Conservation (phyloP, 2,113 vertebrate species). For the Brevimyrus niger region DNA sequence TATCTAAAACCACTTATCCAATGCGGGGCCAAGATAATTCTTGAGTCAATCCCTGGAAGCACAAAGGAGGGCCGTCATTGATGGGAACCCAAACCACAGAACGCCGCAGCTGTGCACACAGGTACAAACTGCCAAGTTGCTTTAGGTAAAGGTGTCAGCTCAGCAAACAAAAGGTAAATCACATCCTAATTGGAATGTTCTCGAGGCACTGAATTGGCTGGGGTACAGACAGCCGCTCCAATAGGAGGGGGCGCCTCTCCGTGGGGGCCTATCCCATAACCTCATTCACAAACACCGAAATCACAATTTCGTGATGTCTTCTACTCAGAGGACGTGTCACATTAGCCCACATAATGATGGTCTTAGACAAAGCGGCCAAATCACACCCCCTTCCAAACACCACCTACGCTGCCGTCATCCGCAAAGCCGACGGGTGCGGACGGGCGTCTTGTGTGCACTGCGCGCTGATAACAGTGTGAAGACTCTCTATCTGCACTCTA, state of each 20-base stretch:
- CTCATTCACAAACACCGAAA: constrained; percentile 18
- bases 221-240: neutral
- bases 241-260: neutral
- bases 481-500: constrained; percentile 65
- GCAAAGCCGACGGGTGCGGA: constrained; percentile 58
- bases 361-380: constrained; percentile 30
- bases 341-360: constrained; percentile 1
- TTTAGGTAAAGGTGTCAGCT: neutral
- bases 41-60: neutral
- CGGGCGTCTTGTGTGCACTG: constrained; percentile 56
- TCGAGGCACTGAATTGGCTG: neutral
- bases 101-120: neutral
- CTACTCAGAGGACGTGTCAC: constrained; percentile 5
- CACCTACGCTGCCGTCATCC: constrained; percentile 39
- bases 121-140: neutral
- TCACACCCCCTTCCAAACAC: constrained; percentile 39
- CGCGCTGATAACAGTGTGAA: constrained; percentile 64
- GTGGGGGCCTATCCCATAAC: constrained; percentile 9
- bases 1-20: neutral
- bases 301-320: constrained; percentile 7
- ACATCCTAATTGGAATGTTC: neutral
- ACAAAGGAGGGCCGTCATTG: neutral
- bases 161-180: neutral
- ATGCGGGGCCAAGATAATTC: neutral
- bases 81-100: neutral